A percentile compares a stretch with the other conserved stretches of the same genome.
Evolutionary conservation across 2,888 invertebrate genomes (phyloP).

Genomic region (Lacanobia wlatinum): DNA sequence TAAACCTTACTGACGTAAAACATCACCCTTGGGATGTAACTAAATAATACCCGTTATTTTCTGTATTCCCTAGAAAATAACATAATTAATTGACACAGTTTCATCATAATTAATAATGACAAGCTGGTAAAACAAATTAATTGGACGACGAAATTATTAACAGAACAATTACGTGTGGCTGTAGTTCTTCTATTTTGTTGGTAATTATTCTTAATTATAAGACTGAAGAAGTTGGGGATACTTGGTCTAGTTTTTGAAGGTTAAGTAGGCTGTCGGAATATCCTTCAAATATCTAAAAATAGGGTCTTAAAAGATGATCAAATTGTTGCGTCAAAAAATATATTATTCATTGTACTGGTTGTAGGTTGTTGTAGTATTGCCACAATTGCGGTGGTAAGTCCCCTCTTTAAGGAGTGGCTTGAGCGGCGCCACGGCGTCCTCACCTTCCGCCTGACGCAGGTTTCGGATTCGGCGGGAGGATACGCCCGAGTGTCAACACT

Average conservation of each 20-base stretch:
- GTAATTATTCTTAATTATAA: constrained; percentile 32
- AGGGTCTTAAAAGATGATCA: too few relatives aligned
- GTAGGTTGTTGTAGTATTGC: too few relatives aligned
- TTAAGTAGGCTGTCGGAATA: too few relatives aligned
- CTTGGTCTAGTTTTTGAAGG: not conserved
- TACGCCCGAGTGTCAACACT: too few relatives aligned
- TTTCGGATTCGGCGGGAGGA: too few relatives aligned
- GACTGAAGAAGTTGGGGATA: not conserved
- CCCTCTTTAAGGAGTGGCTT: too few relatives aligned
- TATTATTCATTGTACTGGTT: too few relatives aligned
- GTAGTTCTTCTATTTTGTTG: not conserved
- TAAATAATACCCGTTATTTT: constrained; percentile 5
- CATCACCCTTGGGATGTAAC: constrained; percentile 2
- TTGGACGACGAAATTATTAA: constrained; percentile 12
- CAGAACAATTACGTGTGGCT: constrained; percentile 11
- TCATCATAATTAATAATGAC: constrained; percentile 30
- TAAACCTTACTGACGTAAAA: not conserved
- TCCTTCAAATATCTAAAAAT: too few relatives aligned
- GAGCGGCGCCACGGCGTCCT: too few relatives aligned
- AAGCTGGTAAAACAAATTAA: constrained; percentile 29
- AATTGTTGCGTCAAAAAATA: too few relatives aligned
- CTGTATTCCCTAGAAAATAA: constrained; percentile 9
- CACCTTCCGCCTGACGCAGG: too few relatives aligned
- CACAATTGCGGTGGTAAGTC: too few relatives aligned
- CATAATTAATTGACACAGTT: constrained; percentile 2